Conservation (phyloP, 2,888 invertebrate genomes). For the Odontomyia ornata region DNA sequence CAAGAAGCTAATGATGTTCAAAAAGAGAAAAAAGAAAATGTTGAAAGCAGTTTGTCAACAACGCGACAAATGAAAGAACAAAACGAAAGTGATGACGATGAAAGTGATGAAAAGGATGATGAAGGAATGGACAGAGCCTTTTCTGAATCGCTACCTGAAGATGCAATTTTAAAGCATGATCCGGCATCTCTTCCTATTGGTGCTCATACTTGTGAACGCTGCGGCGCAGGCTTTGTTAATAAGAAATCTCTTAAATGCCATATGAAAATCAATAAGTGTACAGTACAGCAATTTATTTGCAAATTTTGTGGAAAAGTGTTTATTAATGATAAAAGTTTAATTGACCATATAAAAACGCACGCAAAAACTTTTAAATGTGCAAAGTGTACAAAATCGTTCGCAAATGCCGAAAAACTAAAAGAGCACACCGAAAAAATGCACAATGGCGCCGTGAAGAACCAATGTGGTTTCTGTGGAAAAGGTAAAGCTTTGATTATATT, state of each 20-base stretch:
- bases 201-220: constrained; percentile 56
- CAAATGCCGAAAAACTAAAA: constrained; percentile 64
- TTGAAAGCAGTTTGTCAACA: neutral
- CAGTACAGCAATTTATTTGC: constrained; percentile 65
- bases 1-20: neutral
- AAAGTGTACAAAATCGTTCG: constrained; percentile 64
- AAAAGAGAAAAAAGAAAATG: neutral
- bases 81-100: constrained; percentile 16
- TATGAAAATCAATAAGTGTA: constrained; percentile 63
- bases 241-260: constrained; percentile 59
- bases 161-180: constrained; percentile 11
- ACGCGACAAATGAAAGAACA: neutral
- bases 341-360: constrained; percentile 65
- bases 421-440: constrained; percentile 65
- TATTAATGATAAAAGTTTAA: constrained; percentile 67
- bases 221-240: constrained; percentile 60
- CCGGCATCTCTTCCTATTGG: neutral
- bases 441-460: constrained; percentile 61
- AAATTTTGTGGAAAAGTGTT: constrained; percentile 66
- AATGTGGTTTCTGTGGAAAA: constrained; percentile 19
- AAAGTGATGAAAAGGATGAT: constrained; percentile 33
- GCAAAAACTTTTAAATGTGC: constrained; percentile 54
- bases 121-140: neutral
- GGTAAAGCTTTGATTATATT: neutral
- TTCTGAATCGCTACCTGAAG: constrained; percentile 27